phyloP scores from a whole-genome alignment of 2,888 invertebrate genomes.

The Philonicus albiceps region DNA sequence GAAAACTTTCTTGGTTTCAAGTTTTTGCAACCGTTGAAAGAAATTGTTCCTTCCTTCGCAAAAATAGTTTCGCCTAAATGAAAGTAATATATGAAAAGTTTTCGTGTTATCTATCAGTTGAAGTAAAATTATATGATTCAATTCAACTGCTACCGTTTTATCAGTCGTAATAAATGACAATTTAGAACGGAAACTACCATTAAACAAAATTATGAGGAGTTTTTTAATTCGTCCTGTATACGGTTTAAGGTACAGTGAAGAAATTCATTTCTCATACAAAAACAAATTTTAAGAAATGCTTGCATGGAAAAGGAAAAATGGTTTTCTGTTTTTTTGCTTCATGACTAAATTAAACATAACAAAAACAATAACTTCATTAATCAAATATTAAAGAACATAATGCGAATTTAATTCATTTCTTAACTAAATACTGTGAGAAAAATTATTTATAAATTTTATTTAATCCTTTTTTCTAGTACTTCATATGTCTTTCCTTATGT shows the following conservation, averaged over 20 bases:
- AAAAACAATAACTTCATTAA: no score
- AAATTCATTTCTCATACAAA: no score
- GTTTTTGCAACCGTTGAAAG: neutral
- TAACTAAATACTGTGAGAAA: no score
- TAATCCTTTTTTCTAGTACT: no score
- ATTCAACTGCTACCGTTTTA: neutral
- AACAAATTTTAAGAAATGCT: no score
- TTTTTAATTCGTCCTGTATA: neutral
- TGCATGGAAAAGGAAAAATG: no score
- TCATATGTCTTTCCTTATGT: no score
- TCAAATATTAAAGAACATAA: no score
- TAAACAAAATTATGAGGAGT: neutral
- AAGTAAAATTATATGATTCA: neutral
- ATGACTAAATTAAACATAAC: no score
- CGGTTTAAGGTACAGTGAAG: neutral
- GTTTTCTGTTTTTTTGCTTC: no score
- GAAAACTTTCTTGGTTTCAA: neutral
- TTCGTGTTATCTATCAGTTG: neutral
- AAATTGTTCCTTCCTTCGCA: neutral
- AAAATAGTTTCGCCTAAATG: neutral
- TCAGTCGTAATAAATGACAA: neutral
- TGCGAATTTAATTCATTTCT: no score
- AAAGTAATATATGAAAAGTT: neutral
- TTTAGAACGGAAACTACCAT: neutral
- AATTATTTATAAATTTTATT: no score